Evolutionary conservation across 2,113 vertebrate genomes (phyloP), one percentile per base, ranked within the genome.

Genomic region (Nycticryphes semicollaris): DNA sequence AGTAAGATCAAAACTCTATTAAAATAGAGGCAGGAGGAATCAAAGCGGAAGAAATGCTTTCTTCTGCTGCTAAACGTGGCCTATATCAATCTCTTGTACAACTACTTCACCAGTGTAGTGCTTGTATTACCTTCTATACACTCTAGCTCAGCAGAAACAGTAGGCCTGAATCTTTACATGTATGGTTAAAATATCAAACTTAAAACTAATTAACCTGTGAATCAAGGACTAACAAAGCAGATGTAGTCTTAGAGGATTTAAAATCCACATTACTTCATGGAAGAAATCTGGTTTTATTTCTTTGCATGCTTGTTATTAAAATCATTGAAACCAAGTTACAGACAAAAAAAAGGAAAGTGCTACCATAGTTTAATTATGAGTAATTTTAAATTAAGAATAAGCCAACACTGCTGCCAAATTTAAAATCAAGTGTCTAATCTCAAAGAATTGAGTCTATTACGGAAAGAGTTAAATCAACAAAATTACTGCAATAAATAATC

Each of bases 1-100:
- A 94, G 91, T 95, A 90, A 63, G 60, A 84, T 80, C 63, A 89
- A 96, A 76, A 73, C 59, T 47, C 63, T 39, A 39, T 84, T 92
- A 90, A 98, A 97, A 97, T 84, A 95, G 60, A 89, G 43, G 57
- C 56, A 96, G 80, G 84, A 86, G 68, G 79, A 96, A 75, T 74
- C 91, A 51, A 84, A 95, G 81, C 56, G 84, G 85, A 75, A 93
- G 54, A 28, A 97, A 86, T 57, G 45, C 3, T 96, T 94, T 66
- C 43, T 50, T 33, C 37, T 81, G 24, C 12, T 94, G 90, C 90
- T 90, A 96, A 87, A 84, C 63, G 59, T 28, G 37, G 68, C 73
- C 88, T 68, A 20, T 60, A 78, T 66, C 86, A 96, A 95, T 57
- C 78, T 95, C 39, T 45, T 90, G 47, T 57, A 83, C 3, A 1